Evolutionary conservation across 2,113 vertebrate species (phyloP).

Genomic region (Lycocorax pyrrhopterus): DNA sequence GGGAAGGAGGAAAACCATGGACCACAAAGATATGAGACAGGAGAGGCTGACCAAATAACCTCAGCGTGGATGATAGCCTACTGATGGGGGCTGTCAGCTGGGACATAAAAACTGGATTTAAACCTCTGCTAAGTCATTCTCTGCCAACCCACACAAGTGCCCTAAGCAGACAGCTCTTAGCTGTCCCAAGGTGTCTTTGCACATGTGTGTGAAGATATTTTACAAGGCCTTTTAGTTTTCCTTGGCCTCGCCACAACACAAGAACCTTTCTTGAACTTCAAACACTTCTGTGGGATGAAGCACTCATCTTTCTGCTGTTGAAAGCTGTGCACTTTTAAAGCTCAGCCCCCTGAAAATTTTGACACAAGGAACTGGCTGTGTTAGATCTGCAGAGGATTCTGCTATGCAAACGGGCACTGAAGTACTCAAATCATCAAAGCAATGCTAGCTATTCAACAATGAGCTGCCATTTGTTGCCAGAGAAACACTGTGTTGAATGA

Average conservation of each 20-base stretch:
- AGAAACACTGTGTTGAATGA: conserved; percentile 57
- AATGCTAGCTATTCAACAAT: conserved; percentile 52
- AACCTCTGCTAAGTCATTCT: neutral
- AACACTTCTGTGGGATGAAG: neutral
- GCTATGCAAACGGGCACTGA: conserved; percentile 17
- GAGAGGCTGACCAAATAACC: neutral
- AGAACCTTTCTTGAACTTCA: neutral
- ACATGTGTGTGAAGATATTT: neutral
- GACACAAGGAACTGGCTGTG: neutral
- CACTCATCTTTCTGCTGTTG: neutral
- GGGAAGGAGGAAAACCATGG: neutral
- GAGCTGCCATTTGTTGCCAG: conserved; percentile 33
- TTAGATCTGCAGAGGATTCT: conserved; percentile 45
- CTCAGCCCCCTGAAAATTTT: neutral
- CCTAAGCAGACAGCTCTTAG: neutral
- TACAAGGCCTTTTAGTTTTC: neutral
- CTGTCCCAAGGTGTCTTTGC: neutral
- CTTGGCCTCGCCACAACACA: neutral
- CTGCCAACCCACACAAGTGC: neutral
- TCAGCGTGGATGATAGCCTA: neutral
- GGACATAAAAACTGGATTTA: neutral
- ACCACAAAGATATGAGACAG: neutral
- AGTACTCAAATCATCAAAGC: conserved; percentile 30
- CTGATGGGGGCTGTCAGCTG: neutral
- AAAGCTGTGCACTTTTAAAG: conserved; percentile 8